These are phyloP conservation scores for Pomacea canaliculata DNA, from an alignment of 2,888 invertebrate species.

Conservation along the genomic window DNA sequence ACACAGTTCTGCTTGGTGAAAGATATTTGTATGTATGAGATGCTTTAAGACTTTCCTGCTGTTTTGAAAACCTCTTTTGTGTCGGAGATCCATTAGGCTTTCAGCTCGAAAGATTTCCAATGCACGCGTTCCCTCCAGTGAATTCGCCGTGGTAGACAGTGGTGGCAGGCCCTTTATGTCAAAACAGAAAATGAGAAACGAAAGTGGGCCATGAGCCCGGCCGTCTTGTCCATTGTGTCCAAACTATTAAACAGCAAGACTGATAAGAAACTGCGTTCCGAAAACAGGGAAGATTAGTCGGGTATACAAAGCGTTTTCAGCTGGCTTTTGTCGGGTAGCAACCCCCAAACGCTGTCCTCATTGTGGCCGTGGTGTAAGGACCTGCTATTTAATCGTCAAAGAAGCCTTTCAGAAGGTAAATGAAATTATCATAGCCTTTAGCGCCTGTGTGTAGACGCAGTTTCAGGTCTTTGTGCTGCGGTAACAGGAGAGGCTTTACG, in stretches of 20 bases:
- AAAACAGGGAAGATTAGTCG: slow-evolving; percentile 6
- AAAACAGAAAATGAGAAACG: background rate
- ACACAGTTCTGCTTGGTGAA: no score
- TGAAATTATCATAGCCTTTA: slow-evolving; percentile 33
- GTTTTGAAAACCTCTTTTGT: no score
- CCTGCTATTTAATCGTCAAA: slow-evolving; percentile 18
- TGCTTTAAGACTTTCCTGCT: no score
- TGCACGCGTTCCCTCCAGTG: no score
- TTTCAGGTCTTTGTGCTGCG: background rate
- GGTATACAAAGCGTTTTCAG: background rate
- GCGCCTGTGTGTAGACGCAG: slow-evolving; percentile 7
- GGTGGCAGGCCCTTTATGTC: background rate
- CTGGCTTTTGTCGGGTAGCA: background rate
- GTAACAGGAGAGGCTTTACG: no score
- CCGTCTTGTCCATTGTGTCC: slow-evolving; percentile 1
- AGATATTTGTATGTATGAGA: no score
- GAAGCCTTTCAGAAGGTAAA: slow-evolving; percentile 17
- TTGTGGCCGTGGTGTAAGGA: slow-evolving; percentile 13
- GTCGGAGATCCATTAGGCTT: no score
- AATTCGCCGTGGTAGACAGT: no score
- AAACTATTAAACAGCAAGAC: slow-evolving; percentile 11
- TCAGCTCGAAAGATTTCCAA: no score
- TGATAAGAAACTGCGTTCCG: background rate
- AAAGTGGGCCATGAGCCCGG: background rate
- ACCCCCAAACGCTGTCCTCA: slow-evolving; percentile 2